Evolutionary conservation across 2,113 vertebrate genomes (phyloP), one percentile per base, ranked within the genome.

Genomic region (Gymnocephalus cernua): DNA sequence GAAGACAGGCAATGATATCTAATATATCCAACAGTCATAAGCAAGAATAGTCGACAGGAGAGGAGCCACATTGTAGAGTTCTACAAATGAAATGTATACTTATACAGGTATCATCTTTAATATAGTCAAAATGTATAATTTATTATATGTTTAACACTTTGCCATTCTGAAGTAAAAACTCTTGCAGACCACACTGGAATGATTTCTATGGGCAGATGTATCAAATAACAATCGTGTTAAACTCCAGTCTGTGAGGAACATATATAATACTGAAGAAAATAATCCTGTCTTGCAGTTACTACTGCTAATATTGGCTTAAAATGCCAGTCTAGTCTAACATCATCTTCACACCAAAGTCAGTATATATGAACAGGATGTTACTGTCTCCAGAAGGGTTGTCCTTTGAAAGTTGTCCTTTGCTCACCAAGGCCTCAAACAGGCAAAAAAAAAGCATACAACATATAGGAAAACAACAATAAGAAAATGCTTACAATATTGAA

Each of bases 271-370:
- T 6, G 21, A n/a, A 47, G 56, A 16, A 73, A 21, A 50, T 62
- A 25, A 74, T 27, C 21, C 21, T 63, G 21, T 38, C 71, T 25
- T 23, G 29, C 21, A 38, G 45, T 19, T 18, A 51, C 16, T 62
- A 15, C 21, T 12, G 16, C n/a, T 53, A 44, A 64, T 64, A 64
- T 64, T 54, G 25, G n/a, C 32, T 64, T 54, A 12, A 74, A 74
- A 63, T 53, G 21, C 35, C 47, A 9, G 47, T 53, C 29, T 7
- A 15, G 27, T 27, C 41, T n/a, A 4, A 56, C 21, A 41, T 56
- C 14, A 2, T 2, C 41, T 9, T 14, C 10, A 14, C 6, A 38
- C 15, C 6, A 6, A 59, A 48, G 45, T 74, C 25, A 35, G 45
- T 14, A 23, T 23, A 16, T 23, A 50, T 61, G 21, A 62, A 21